Evolutionary conservation across 2,797 vertebrate species (phyloP).

Genomic region (Micrastur ruficollis): DNA sequence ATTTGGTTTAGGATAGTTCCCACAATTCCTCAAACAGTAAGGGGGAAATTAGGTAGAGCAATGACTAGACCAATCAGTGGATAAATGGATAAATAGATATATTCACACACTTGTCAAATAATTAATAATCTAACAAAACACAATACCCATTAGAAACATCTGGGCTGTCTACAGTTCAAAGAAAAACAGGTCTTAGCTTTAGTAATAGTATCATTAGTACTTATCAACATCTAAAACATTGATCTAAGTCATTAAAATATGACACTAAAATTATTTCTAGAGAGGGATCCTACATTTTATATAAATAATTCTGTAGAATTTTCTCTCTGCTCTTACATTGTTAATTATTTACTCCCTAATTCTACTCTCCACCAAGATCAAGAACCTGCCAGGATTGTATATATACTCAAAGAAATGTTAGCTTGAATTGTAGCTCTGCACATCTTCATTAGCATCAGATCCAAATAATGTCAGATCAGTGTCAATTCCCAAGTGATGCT

Average conservation of each 20-base stretch:
- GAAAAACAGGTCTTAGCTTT: not conserved
- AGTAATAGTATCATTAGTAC: not conserved
- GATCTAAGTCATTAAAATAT: not conserved
- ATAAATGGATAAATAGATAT: not conserved
- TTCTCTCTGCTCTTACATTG: not conserved
- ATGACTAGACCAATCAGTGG: not conserved
- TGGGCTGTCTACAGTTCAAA: not conserved
- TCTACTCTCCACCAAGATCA: not conserved
- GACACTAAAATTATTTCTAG: not conserved
- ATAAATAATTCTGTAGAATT: not conserved
- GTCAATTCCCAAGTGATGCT: not conserved
- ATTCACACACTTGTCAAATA: not conserved
- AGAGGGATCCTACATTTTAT: not conserved
- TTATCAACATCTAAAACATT: not conserved
- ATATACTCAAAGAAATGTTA: not conserved
- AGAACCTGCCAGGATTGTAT: not conserved
- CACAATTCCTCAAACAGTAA: not conserved
- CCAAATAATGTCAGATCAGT: not conserved
- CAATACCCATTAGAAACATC: not conserved
- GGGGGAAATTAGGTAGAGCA: not conserved
- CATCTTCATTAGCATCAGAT: not conserved
- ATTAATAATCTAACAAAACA: not conserved
- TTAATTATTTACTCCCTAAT: not conserved
- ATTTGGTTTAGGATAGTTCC: not conserved
- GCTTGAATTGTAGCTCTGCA: not conserved